Conservation (phyloP, 2,888 invertebrate genomes). For the Brachyptera putata region DNA sequence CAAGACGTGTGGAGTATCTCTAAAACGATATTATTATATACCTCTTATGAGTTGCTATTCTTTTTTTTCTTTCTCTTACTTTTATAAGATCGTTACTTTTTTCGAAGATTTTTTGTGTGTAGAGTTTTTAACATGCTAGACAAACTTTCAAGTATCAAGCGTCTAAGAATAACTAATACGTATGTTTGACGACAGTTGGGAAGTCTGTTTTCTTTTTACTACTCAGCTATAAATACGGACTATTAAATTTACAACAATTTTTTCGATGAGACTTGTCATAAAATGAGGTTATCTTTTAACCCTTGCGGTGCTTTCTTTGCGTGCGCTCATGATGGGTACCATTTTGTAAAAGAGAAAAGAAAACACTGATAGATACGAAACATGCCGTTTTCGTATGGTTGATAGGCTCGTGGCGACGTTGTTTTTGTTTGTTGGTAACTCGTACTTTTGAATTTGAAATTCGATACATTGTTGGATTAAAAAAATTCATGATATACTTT, state of each 20-base stretch:
- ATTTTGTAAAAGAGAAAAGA: not conserved
- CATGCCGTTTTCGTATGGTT: not conserved
- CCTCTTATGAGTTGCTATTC: not conserved
- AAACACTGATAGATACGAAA: not conserved
- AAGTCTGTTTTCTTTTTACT: not conserved
- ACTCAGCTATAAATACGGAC: constrained; percentile 14
- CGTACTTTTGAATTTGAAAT: too few species aligned
- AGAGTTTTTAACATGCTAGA: too few species aligned
- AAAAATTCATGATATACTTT: too few species aligned
- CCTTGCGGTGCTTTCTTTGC: constrained; percentile 10
- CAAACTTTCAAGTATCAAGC: not conserved
- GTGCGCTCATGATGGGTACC: constrained; percentile 2
- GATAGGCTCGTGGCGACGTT: too few species aligned
- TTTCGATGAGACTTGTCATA: constrained; percentile 15
- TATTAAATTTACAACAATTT: constrained; percentile 17
- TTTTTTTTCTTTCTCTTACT: too few species aligned
- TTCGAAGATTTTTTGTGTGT: too few species aligned
- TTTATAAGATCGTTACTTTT: too few species aligned
- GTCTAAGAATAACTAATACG: constrained; percentile 11
- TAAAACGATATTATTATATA: not conserved
- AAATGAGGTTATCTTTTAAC: constrained; percentile 13
- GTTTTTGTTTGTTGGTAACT: too few species aligned
- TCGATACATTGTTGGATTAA: too few species aligned
- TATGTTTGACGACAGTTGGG: constrained; percentile 12
- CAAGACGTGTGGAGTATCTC: not conserved